These are phyloP conservation scores for Actinia tenebrosa DNA, from an alignment of 64 coral and sea anemone species.

Conservation along the genomic window DNA sequence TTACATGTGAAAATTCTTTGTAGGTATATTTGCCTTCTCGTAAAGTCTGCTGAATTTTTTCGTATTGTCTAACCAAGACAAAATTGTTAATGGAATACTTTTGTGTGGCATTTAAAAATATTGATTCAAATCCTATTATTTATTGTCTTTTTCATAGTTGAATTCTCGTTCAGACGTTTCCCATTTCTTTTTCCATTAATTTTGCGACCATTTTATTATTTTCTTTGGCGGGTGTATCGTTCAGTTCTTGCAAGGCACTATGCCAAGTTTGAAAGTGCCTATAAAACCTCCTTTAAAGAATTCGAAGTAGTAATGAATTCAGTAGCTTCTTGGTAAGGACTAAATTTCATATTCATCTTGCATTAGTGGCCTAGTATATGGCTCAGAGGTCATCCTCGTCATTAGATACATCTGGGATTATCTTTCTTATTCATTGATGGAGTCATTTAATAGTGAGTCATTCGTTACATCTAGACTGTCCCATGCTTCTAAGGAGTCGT, in stretches of 20 bases:
- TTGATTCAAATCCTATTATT: too few relatives aligned
- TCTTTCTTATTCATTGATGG: neutral
- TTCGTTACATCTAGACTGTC: constrained; percentile 62
- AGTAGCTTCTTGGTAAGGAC: neutral
- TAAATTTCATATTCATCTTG: neutral
- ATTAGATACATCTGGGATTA: neutral
- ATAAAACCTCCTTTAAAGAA: too few relatives aligned
- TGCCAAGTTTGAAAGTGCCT: too few relatives aligned
- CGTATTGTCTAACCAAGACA: too few relatives aligned
- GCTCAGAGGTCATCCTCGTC: neutral
- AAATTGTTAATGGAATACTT: too few relatives aligned
- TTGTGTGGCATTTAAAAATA: too few relatives aligned
- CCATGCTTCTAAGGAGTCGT: constrained; percentile 83
- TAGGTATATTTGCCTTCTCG: neutral
- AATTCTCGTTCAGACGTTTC: too few relatives aligned
- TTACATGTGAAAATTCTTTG: too few relatives aligned
- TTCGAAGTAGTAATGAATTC: neutral
- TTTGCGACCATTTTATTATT: neutral
- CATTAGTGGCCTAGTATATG: neutral
- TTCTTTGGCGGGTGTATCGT: too few relatives aligned
- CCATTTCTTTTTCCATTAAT: neutral
- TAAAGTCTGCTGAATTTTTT: too few relatives aligned
- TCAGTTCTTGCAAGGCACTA: too few relatives aligned
- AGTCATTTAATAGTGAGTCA: constrained; percentile 21
- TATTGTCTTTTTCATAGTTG: too few relatives aligned